Conservation (phyloP, 2,797 vertebrate species). For the Platyrinchus mystaceus region DNA sequence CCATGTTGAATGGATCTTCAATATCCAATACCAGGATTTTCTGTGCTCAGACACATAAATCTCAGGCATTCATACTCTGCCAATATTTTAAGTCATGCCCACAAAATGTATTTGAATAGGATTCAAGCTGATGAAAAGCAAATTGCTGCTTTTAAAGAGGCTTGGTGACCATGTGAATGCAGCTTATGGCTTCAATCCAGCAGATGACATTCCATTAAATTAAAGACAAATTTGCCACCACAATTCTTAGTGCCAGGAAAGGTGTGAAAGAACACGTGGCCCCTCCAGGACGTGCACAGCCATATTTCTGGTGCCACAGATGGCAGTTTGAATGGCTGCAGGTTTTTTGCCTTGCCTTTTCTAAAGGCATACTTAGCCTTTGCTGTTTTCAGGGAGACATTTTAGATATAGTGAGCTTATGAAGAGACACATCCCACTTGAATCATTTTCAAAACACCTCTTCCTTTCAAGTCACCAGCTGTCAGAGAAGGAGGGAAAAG, state of each 20-base stretch:
- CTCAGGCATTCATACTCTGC: background rate
- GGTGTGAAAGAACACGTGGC: background rate
- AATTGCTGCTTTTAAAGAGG: slow-evolving; percentile 25
- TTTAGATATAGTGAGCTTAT: background rate
- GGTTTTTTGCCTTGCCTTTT: background rate
- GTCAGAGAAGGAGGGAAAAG: background rate
- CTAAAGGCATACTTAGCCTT: background rate
- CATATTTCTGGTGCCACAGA: background rate
- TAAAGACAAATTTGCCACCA: background rate
- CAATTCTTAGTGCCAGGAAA: background rate
- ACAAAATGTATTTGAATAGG: slow-evolving; percentile 8
- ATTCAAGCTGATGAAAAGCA: slow-evolving; percentile 33
- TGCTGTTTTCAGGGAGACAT: background rate
- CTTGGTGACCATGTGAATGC: slow-evolving; percentile 2
- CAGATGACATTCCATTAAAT: slow-evolving; percentile 21
- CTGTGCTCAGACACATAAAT: background rate
- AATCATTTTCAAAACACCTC: slow-evolving; percentile 1
- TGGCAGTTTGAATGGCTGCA: background rate
- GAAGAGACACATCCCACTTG: background rate
- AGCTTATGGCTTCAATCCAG: background rate
- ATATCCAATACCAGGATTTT: background rate
- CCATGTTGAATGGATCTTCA: background rate
- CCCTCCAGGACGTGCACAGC: background rate
- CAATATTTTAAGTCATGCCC: slow-evolving; percentile 19
- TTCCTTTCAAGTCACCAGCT: slow-evolving; percentile 28